These are phyloP conservation scores for Babylonia areolata DNA, from an alignment of 1,140 invertebrate species.

Conservation along the genomic window DNA sequence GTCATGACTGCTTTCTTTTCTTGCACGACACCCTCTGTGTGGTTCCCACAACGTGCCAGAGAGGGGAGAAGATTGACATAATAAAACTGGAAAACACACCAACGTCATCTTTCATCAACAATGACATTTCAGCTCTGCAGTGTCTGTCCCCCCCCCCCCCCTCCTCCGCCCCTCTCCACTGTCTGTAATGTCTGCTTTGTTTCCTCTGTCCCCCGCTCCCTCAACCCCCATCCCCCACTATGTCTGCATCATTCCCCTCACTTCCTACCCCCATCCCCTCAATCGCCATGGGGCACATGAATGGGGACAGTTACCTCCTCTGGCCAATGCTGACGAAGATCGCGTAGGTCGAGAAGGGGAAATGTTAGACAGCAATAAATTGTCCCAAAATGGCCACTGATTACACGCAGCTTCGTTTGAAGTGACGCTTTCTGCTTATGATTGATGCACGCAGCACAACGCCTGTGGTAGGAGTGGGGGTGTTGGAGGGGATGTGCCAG, in stretches of 20 bases:
- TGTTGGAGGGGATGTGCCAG: neutral
- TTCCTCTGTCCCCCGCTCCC: neutral
- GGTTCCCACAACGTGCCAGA: no score
- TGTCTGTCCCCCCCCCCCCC: no score
- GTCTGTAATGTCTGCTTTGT: neutral
- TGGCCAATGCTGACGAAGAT: neutral
- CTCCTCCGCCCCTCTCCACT: neutral
- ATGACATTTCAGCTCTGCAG: no score
- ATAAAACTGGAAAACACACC: no score
- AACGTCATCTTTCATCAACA: no score
- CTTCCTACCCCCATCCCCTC: neutral
- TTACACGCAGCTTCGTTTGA: neutral
- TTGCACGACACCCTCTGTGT: no score
- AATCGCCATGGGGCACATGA: neutral
- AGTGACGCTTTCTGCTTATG: slow-evolving; percentile 7
- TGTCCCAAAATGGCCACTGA: neutral
- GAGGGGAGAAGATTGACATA: no score
- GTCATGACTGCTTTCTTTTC: no score
- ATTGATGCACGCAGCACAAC: neutral
- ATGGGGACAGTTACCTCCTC: neutral
- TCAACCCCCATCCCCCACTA: neutral
- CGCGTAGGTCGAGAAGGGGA: neutral
- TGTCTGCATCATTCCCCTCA: neutral
- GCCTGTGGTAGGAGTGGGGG: neutral
- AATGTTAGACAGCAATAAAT: neutral